Conservation (phyloP, 2,113 vertebrate genomes). For the Manacus vitellinus region DNA sequence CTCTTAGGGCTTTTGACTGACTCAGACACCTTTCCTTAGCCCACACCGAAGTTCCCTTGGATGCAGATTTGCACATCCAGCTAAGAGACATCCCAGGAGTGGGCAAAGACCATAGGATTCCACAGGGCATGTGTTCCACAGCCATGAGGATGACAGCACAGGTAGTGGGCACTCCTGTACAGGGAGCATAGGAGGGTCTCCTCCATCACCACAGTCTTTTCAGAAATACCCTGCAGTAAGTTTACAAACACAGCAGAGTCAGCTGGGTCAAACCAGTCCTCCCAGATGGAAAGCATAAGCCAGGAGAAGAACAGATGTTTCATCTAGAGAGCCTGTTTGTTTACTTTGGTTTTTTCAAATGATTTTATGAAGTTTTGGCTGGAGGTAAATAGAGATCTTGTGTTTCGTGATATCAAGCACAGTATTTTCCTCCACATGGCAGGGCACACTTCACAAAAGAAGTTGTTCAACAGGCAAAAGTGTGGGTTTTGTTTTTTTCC, state of each 20-base stretch:
- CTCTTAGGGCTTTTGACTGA: neutral
- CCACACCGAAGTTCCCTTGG: neutral
- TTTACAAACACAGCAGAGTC: neutral
- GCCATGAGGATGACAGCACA: neutral
- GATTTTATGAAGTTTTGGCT: neutral
- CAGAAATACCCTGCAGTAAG: neutral
- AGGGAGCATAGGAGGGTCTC: accelerated
- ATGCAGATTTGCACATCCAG: neutral
- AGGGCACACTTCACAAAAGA: neutral
- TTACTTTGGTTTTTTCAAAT: neutral
- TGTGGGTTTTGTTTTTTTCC: accelerated
- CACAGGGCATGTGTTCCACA: accelerated
- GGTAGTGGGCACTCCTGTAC: neutral
- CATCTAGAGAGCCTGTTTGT: neutral
- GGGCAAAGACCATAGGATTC: neutral
- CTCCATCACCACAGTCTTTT: neutral
- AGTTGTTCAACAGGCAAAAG: neutral
- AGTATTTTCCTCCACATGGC: neutral
- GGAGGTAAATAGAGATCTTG: neutral
- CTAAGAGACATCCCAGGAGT: accelerated
- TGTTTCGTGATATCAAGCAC: neutral
- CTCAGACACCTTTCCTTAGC: neutral
- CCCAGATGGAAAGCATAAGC: neutral
- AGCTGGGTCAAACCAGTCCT: neutral
- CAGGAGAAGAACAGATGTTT: neutral